Evolutionary conservation across 1,140 invertebrate genomes (phyloP).

Genomic region (Pseudomyrmex gracilis): DNA sequence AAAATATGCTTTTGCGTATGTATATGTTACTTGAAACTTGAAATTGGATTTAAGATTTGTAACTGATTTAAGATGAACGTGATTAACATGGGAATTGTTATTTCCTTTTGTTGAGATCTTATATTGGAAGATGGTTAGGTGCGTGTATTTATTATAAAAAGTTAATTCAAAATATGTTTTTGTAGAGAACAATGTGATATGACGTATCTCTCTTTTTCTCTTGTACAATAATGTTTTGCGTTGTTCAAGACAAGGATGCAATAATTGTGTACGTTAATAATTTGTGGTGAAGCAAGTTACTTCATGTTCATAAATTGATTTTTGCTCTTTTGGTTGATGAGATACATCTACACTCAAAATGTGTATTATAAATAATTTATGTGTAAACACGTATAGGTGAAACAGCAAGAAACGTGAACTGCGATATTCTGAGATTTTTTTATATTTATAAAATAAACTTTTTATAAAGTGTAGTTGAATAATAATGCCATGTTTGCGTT

Average conservation of each 20-base stretch:
- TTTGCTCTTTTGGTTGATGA: conserved; percentile 6
- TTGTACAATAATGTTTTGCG: not conserved
- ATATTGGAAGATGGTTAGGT: not conserved
- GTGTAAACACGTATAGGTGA: conserved; percentile 6
- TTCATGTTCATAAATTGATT: not conserved
- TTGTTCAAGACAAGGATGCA: not conserved
- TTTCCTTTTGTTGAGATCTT: conserved; percentile 38
- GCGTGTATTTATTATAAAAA: conserved; percentile 19
- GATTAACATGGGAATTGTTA: not conserved
- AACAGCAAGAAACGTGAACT: not conserved
- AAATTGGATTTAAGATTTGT: not conserved
- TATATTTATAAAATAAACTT: not conserved
- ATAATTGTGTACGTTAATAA: not conserved
- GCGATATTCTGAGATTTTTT: conserved; percentile 18
- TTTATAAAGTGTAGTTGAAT: not conserved
- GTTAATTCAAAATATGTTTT: not conserved
- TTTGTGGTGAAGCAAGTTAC: not conserved
- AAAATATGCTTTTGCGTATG: not conserved
- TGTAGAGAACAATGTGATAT: conserved; percentile 11
- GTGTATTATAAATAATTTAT: conserved; percentile 14
- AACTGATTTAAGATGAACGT: not conserved
- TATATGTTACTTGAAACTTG: no score
- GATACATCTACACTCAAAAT: not conserved
- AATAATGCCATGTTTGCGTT: not conserved
- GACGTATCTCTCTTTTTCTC: conserved; percentile 20